Evolutionary conservation across 92 coral and sea anemone genomes (phyloP), one percentile per base, ranked within the genome.

Genomic region (Palythoa caribaeorum): DNA sequence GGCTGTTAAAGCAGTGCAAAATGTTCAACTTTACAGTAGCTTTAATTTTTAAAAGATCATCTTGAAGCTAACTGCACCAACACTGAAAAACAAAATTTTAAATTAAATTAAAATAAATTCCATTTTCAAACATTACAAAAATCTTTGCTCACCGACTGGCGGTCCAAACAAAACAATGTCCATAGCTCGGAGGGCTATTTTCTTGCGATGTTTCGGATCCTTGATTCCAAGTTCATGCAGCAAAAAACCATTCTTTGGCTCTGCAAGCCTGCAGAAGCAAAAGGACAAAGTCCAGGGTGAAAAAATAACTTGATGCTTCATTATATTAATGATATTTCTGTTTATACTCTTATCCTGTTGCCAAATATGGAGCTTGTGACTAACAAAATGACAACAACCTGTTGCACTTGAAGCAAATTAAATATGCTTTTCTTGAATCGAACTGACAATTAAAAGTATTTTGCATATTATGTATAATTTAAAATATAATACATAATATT

Each of bases 121-220:
- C 50, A 5, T 2, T 4, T 8, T 44, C 50, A 44, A 44, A 44
- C 5, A 44, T 8, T 44, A 44, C 6, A 44, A 44, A 44, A 44
- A 44, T 17, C 65, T 59, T 59, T 59, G 65, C 92, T 90, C 71
- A 94, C 97, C 89, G 36, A 87, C 65, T 50, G 99, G 98, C 12
- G 99, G 97, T 19, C 99, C 99, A 90, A 97, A 97, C 15, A 97
- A 86, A 54, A 95, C 98, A 83, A 95, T 93, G 88, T 97, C 99
- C 99, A 97, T 97, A 17, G 99, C 97, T 57, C 99, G 91, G 53
- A 97, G 90, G 72, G 98, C 93, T 14, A 97, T 97, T 70, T 97
- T 97, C 92, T 95, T 97, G 77, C 99, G 94, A 71, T 97, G 98
- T 66, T 95, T 95, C 3, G 95, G 90, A 81, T 95, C 96, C 72